Evolutionary conservation across 2,797 vertebrate genomes (phyloP).

Genomic region (Pseudochaenichthys georgianus): DNA sequence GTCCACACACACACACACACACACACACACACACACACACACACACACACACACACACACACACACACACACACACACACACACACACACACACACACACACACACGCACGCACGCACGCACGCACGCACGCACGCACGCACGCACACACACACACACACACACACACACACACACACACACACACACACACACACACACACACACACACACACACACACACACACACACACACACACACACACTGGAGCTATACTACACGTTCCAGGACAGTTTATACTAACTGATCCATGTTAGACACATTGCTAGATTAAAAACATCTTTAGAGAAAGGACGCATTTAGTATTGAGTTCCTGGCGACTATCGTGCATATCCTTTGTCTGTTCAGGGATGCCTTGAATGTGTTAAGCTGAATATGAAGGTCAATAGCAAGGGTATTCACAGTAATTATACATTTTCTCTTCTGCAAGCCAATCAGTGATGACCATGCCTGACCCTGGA

Average conservation of each 20-base stretch:
- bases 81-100: slow-evolving; percentile 22
- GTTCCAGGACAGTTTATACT: neutral
- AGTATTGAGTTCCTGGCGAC: too few species aligned
- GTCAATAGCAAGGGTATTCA: slow-evolving; percentile 63
- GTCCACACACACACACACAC: slow-evolving; percentile 24
- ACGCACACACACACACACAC: slow-evolving; percentile 26
- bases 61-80: too few species aligned
- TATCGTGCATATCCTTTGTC: neutral
- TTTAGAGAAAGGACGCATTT: neutral
- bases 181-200: slow-evolving; percentile 12
- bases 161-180: slow-evolving; percentile 5
- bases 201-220: slow-evolving; percentile 17
- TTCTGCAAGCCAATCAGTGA: slow-evolving; percentile 65
- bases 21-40: too few species aligned
- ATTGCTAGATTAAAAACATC: slow-evolving; percentile 16
- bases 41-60: neutral
- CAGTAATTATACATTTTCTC: slow-evolving; percentile 71
- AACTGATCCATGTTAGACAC: slow-evolving; percentile 19
- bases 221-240: slow-evolving; percentile 20
- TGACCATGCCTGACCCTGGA: slow-evolving; percentile 42
- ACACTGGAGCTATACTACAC: neutral
- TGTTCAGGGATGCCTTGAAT: slow-evolving; percentile 6
- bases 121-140: slow-evolving; percentile 24
- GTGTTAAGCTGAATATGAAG: slow-evolving; percentile 55
- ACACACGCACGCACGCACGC: slow-evolving; percentile 27